Conservation (phyloP, 2,113 vertebrate genomes). For the Perccottus glenii region DNA sequence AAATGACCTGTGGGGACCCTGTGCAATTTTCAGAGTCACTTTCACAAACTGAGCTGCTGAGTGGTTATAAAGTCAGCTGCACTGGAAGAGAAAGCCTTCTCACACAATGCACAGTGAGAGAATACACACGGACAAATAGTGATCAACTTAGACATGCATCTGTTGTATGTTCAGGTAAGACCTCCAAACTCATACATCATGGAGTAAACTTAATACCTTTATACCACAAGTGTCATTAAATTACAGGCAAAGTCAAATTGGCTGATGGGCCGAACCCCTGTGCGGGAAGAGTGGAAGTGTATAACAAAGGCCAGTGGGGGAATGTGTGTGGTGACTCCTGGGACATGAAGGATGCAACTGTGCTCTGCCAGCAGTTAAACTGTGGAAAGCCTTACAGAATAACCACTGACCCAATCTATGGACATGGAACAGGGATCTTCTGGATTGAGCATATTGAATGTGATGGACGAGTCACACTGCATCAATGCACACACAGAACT, state of each 20-base stretch:
- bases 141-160: constrained; percentile 23
- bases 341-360: constrained; percentile 52
- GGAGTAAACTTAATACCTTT: background rate
- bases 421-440: constrained; percentile 7
- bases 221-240: constrained; percentile 1
- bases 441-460: constrained; percentile 55
- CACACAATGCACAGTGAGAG: constrained; percentile 30
- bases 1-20: constrained; percentile 70
- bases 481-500: constrained; percentile 40
- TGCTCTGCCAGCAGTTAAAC: constrained; percentile 58
- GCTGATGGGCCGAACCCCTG: constrained; percentile 40
- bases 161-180: constrained; percentile 64
- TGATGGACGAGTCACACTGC: constrained; percentile 48
- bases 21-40: constrained; percentile 17
- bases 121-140: background rate
- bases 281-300: constrained; percentile 61
- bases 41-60: background rate
- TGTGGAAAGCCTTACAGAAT: constrained; percentile 48
- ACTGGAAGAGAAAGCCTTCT: constrained; percentile 49
- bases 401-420: constrained; percentile 2
- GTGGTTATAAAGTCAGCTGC: constrained; percentile 46
- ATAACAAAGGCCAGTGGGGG: constrained; percentile 55
- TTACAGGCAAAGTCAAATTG: constrained; percentile 62
- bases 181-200: background rate
- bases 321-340: constrained; percentile 62